Base-by-base conservation (phyloP, 1,140 invertebrate species). In the Pararge aegeria region DNA sequence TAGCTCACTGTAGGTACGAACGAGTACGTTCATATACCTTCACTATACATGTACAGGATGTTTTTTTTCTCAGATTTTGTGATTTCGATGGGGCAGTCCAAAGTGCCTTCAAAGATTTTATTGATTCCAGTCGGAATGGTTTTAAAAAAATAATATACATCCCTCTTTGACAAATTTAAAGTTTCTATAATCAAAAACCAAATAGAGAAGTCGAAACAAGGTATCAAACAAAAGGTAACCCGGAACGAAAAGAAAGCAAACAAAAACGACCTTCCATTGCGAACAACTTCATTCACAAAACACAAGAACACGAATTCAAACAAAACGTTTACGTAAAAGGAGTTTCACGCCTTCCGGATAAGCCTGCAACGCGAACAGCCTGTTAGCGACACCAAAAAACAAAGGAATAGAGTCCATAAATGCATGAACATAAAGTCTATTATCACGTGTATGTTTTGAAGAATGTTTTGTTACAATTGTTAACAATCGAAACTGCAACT, bases 271-370 rank as follows among this genome's bases (percentile, higher is more conserved):
- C 44, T 55, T 54, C 15, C 15, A 49, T 55, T 61, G 38, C 44
- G 44, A 30, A 48, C 54, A 61, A 55, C 51, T 56, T 37, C 13
- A 55, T 62, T 52, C 54, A 53, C 64, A 61, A 50, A 49, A 58
- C 50, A 59, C 60, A 64, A 68, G 56, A 56, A 64, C 48, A 68
- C 55, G 50, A 68, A 58, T 56, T 58, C 52, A 65, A 59, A 64
- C 61, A 68, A 64, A 68, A 64, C 51, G 50, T 55, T 57, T 57
- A 63, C 46, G 44, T 57, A 53, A 16, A 64, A 62, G 55, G 55
- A 64, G 49, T 64, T 60, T 66, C 49, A 59, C 61, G 61, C 66
- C 56, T 68, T 68, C 61, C 66, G 54, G 58, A 53, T 51, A 51
- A 55, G 59, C 37, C 13, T 51, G 12, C 30, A 15, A n/a, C 6